Evolutionary conservation across 2,888 invertebrate genomes (phyloP).

Genomic region (Bedellia somnulentella): DNA sequence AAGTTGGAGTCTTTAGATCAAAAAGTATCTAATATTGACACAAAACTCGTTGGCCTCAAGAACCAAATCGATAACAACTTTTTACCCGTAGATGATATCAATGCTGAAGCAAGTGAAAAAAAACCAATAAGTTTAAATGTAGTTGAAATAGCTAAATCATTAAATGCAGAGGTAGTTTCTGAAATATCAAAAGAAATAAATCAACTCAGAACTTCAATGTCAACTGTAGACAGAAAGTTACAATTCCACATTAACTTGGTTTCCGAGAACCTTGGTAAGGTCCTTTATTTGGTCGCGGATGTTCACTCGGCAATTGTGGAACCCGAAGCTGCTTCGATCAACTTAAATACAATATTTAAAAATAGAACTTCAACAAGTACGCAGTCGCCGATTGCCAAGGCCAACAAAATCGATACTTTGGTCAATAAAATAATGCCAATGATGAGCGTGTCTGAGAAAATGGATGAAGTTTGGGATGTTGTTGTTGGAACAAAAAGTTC

Average conservation of each 20-base stretch:
- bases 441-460: conserved; percentile 83
- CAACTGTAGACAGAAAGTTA: conserved; percentile 77
- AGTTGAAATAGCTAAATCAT: conserved; percentile 80
- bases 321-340: conserved; percentile 62
- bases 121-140: conserved; percentile 83
- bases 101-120: conserved; percentile 85
- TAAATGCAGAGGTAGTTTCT: conserved; percentile 78
- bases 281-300: conserved; percentile 76
- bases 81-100: conserved; percentile 78
- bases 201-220: conserved; percentile 75
- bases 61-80: conserved; percentile 83
- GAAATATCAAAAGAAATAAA: conserved; percentile 82
- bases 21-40: conserved; percentile 82
- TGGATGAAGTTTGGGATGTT: conserved; percentile 91
- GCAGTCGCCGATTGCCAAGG: conserved; percentile 58
- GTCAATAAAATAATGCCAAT: conserved; percentile 84
- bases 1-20: conserved; percentile 75
- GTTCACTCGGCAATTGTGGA: conserved; percentile 84
- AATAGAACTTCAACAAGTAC: conserved; percentile 63
- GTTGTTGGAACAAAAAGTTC: conserved; percentile 88
- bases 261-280: conserved; percentile 78
- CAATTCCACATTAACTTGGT: conserved; percentile 84
- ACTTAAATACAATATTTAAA: conserved; percentile 47
- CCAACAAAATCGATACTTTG: conserved; percentile 78
- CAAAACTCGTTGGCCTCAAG: conserved; percentile 75